phyloP scores from a whole-genome alignment of 1,140 invertebrate genomes.

The Bombus waltoni region DNA sequence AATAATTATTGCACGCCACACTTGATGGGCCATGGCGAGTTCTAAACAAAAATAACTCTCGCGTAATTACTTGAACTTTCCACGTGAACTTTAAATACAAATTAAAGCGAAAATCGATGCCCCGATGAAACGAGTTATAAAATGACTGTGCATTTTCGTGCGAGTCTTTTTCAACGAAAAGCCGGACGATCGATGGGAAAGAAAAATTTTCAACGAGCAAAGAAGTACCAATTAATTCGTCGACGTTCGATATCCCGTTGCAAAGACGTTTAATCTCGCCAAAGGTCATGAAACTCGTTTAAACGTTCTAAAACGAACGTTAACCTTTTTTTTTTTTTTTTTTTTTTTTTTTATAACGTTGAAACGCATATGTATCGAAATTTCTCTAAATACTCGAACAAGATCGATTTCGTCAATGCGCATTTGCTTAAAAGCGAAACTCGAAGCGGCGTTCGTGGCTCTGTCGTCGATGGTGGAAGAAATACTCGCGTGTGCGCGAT shows the following conservation, averaged over 20 bases:
- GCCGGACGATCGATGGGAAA: neutral
- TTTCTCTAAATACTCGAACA: neutral
- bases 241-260: neutral
- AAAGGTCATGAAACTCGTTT: too few species aligned
- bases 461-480: neutral
- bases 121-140: neutral
- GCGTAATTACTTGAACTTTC: slow-evolving; percentile 1
- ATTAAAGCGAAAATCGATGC: slow-evolving; percentile 13
- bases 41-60: neutral
- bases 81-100: slow-evolving; percentile 5
- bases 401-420: neutral
- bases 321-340: too few species aligned
- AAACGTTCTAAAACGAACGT: too few species aligned
- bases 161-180: neutral
- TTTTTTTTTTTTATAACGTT: too few species aligned
- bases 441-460: neutral
- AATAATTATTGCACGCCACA: slow-evolving; percentile 21
- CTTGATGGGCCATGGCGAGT: neutral
- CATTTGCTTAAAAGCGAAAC: neutral
- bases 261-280: too few species aligned
- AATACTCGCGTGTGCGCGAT: neutral
- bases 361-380: neutral
- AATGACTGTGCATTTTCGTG: neutral
- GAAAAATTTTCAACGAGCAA: neutral
- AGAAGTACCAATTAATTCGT: neutral